Evolutionary conservation across 1,140 invertebrate genomes (phyloP), one percentile per base, ranked within the genome.

Genomic region (Amyelois transitella): DNA sequence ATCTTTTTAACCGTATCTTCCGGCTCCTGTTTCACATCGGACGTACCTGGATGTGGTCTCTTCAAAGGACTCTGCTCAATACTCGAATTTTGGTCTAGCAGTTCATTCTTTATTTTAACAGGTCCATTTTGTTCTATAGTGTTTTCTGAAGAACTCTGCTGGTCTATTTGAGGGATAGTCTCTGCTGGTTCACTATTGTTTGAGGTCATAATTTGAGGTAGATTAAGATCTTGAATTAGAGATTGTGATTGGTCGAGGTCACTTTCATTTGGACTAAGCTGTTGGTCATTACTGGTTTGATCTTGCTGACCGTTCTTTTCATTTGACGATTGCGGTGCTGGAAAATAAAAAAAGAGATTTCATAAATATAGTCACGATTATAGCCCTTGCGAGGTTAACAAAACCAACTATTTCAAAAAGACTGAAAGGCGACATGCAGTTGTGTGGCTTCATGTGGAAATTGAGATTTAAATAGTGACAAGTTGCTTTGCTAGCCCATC

Each of bases 1-100:
- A 68, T 55, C 50, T 64, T 70, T 20, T 72, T 72, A 1, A 58
- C 58, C 18, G 19, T 19, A 21, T 18, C 8, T 43, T 57, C 18
- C 1, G 53, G 14, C 7, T 51, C 22, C 18, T 53, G 2, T 48
- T 48, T 48, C 5, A 14, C 20, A 21, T 48, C 19, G 6, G 18
- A 19, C 1, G 18, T 12, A n/a, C 12, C 7, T 19, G 18, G 45
- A 20, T n/a, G 6, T 48, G 45, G 49, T 22, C 59, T 61, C 22
- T 61, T 61, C 6, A 48, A 5, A 18, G 45, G 18, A 48, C 20
- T 48, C 21, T 21, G 18, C 1, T 6, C 20, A 22, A n/a, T 17
- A n/a, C n/a, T n/a, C 21, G 45, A 10, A 20, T 61, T 38, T n/a
- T 14, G 43, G 21, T 62, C 57, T 2, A 38, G 4, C n/a, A 2